Evolutionary conservation across 1,140 invertebrate species (phyloP).

Genomic region (Gonioctena quinquepunctata): DNA sequence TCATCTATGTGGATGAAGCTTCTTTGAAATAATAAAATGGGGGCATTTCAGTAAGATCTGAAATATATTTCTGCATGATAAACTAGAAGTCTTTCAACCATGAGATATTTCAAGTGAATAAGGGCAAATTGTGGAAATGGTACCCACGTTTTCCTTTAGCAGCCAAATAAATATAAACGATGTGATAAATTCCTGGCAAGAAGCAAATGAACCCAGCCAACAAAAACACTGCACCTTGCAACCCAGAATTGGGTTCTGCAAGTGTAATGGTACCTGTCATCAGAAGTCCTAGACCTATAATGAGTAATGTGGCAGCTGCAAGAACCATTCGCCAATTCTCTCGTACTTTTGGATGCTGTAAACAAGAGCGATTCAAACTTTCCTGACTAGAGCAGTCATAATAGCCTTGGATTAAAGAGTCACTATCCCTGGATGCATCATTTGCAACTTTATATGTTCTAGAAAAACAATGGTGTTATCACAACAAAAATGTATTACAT

Average conservation of each 20-base stretch:
- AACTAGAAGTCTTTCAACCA: no score
- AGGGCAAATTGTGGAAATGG: conserved; percentile 80
- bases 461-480: conserved; percentile 12
- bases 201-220: conserved; percentile 81
- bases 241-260: conserved; percentile 68
- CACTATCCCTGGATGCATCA: conserved; percentile 76
- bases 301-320: conserved; percentile 73
- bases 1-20: no score
- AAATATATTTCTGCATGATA: no score
- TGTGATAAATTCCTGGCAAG: conserved; percentile 79
- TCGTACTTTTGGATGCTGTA: conserved; percentile 79
- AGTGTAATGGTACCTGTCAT: conserved; percentile 75
- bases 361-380: conserved; percentile 68
- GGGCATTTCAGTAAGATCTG: no score
- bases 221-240: conserved; percentile 79
- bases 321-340: conserved; percentile 86
- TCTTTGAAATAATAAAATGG: no score
- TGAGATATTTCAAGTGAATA: conserved; percentile 67
- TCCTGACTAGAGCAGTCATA: conserved; percentile 65
- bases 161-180: conserved; percentile 81
- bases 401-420: conserved; percentile 76
- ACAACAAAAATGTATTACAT: background rate
- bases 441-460: conserved; percentile 71
- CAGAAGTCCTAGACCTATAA: conserved; percentile 76
- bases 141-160: conserved; percentile 79